These are phyloP conservation scores for Sinosuthora webbiana DNA, from an alignment of 2,113 vertebrate species.

Conservation along the genomic window DNA sequence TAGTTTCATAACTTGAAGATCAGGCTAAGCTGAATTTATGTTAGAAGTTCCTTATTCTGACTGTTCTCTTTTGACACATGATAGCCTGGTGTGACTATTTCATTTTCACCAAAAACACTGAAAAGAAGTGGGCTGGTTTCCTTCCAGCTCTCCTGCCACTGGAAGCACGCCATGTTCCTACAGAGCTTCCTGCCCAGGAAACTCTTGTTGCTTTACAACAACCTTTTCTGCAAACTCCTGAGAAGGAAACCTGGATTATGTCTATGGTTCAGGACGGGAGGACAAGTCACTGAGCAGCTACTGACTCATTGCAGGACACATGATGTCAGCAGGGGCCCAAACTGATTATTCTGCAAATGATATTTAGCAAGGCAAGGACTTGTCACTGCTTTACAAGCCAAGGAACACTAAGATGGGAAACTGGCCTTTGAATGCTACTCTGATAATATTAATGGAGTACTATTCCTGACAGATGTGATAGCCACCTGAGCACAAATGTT, in stretches of 20 bases:
- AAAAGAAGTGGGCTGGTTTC: not conserved
- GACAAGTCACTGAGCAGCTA: not conserved
- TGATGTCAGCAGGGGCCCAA: fast-evolving
- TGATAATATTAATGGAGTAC: not conserved
- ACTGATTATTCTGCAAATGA: not conserved
- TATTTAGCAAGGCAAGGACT: not conserved
- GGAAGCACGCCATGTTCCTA: not conserved
- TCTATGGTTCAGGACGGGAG: not conserved
- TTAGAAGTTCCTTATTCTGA: not conserved
- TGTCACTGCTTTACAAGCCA: not conserved
- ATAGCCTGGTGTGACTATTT: not conserved
- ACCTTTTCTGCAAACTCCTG: not conserved
- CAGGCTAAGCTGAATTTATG: not conserved
- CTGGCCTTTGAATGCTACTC: not conserved
- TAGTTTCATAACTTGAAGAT: not conserved
- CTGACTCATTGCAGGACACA: not conserved
- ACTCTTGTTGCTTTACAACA: not conserved
- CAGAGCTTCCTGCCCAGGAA: not conserved
- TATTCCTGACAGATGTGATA: not conserved
- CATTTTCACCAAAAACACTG: not conserved
- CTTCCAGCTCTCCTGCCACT: not conserved
- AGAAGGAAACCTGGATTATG: not conserved
- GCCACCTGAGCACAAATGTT: not conserved
- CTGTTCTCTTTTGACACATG: not conserved
- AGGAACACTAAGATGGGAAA: not conserved